Evolutionary conservation across 2,113 vertebrate species (phyloP), one percentile per base, ranked within the genome.

Genomic region (Chaenocephalus aceratus): DNA sequence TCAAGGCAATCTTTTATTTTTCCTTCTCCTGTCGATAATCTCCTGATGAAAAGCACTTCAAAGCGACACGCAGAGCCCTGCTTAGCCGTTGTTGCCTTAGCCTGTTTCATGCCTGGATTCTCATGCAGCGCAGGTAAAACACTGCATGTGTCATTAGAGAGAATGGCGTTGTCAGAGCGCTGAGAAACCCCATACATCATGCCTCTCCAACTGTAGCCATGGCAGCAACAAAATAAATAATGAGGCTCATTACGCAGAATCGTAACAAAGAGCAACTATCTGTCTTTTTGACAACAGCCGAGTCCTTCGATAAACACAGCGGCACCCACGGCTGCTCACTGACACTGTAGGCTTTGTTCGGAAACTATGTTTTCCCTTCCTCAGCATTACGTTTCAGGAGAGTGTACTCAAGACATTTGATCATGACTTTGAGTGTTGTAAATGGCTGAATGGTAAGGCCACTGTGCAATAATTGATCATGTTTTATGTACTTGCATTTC

Each of bases 191-290:
- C 67, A 72, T 63, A 78, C 81, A 86, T 90, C 77, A 75, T 18
- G 51, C 64, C 73, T 71, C 64, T 84, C 49, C 67, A 49, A 54
- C 83, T 72, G 87, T 92, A 61, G 87, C 63, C 92, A 92, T 91
- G 92, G 90, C 64, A 91, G 80, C 89, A 72, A 77, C 81, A 85
- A 91, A 90, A 92, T 93, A 92, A 94, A 94, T 88, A 94, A 69
- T n/a, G 69, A 51, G 69, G 69, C 13, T 79, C 83, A 83, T 88
- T 91, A 73, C 14, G 41, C 69, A 62, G 14, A 81, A 80, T 78
- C 41, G 16, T 79, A 80, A 91, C 90, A 90, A 89, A 85, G 84
- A 75, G 75, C 23, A 10, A 49, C 84, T 36, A 86, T 89, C 82
- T 72, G 77, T 92, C 88, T 93, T 82, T 90, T 70, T 90, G 86